Evolutionary conservation across 2,888 invertebrate species (phyloP).

Genomic region (Eledona agricola): DNA sequence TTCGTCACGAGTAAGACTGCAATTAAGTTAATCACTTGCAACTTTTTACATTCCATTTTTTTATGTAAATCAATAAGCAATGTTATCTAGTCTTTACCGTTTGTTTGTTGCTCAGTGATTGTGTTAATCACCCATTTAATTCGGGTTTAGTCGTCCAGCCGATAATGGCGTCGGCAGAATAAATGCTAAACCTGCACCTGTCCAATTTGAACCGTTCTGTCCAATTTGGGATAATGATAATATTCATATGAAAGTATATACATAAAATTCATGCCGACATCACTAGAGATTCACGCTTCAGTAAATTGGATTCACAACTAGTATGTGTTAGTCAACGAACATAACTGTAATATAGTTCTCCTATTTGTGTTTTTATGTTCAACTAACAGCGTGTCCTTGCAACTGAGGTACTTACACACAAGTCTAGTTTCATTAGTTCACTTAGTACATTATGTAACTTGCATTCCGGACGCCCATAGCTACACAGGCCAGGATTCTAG

Average conservation of each 20-base stretch:
- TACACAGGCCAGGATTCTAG: constrained; percentile 40
- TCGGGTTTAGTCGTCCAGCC: constrained; percentile 55
- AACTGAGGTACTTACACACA: constrained; percentile 26
- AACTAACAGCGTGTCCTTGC: constrained; percentile 27
- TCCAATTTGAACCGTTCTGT: constrained; percentile 56
- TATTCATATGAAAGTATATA: constrained; percentile 35
- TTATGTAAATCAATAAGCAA: constrained; percentile 45
- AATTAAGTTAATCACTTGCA: constrained; percentile 34
- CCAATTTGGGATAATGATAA: constrained; percentile 50
- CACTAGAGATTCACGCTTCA: constrained; percentile 26
- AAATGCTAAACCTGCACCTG: constrained; percentile 54
- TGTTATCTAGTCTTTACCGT: constrained; percentile 55
- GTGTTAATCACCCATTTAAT: constrained; percentile 43
- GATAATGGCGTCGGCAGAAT: constrained; percentile 42
- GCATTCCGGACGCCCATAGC: constrained; percentile 38
- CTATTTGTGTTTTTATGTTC: constrained; percentile 28
- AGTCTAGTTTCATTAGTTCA: constrained; percentile 18
- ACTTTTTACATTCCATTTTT: constrained; percentile 38
- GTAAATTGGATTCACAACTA: constrained; percentile 21
- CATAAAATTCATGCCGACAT: constrained; percentile 27
- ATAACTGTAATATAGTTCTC: constrained; percentile 41
- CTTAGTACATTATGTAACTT: constrained; percentile 15
- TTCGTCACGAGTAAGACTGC: constrained; percentile 43
- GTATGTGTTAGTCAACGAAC: constrained; percentile 40
- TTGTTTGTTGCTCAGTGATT: constrained; percentile 57